Evolutionary conservation across 2,888 invertebrate genomes (phyloP), one percentile per base, ranked within the genome.

Genomic region (Tetrapedia diversipes): DNA sequence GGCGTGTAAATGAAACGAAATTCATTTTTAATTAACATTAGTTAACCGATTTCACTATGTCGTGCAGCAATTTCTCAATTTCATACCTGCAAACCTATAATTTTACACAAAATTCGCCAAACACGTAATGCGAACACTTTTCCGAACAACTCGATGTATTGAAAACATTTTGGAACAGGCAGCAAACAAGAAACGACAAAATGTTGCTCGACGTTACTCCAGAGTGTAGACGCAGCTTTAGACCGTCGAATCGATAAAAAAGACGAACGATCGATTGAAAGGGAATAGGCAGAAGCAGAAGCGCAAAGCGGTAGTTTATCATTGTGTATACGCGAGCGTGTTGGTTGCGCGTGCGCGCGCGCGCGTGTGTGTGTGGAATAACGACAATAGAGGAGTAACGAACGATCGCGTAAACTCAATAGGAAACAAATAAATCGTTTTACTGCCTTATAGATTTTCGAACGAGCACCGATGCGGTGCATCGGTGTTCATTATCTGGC

Each of bases 401-500:
- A 71, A 66, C 56, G 72, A 51, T 53, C 74, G n/a, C 14, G 56
- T 47, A 64, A 39, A 56, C 47, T 54, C 51, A 47, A 71, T 61
- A 41, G 57, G 41, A 51, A 75, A 47, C 69, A 51, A 68, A 64
- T 64, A 75, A 69, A 75, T 70, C 47, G 41, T 47, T 64, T 45
- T 22, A 19, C 27, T 34, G 57, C 49, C 54, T 65, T 61, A 70
- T 71, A 56, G 56, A 77, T 70, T 70, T 60, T 27, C 59, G 27
- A 47, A 34, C 41, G 37, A 29, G 19, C 24, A 43, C n/a, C 72
- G 24, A 51, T 37, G 37, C 57, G 53, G n/a, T 56, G 45, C 60
- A 76, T 75, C 57, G 66, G 51, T 59, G 59, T 67, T 54, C 63
- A 54, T 75, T 65, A 60, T 64, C 74, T 77, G 34, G 24, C 68